Percentiles rank a stretch among this genome's conserved stretches.
Conservation (phyloP, 2,797 vertebrate genomes). For the Hirundo rustica region DNA sequence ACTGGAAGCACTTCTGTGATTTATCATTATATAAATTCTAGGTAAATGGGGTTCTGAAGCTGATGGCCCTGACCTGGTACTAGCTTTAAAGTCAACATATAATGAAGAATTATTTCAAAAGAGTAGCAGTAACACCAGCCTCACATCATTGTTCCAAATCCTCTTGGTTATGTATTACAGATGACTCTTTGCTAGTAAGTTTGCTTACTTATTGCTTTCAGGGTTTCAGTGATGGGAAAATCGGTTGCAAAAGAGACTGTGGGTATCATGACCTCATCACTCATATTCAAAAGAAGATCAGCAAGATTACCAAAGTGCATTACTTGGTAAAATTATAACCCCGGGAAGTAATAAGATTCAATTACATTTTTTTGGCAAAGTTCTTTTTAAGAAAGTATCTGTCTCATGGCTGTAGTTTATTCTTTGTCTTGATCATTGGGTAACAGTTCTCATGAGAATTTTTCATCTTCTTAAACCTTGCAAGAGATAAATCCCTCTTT, state of each 20-base stretch:
- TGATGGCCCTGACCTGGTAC: neutral
- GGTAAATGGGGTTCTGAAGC: neutral
- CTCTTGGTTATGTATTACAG: slow-evolving; percentile 12
- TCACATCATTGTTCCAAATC: slow-evolving; percentile 24
- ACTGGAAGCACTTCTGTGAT: neutral
- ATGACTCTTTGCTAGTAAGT: neutral
- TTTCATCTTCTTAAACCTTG: slow-evolving; percentile 23
- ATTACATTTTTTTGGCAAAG: slow-evolving; percentile 43
- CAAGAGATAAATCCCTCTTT: slow-evolving; percentile 46
- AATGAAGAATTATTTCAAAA: neutral
- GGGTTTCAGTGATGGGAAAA: slow-evolving; percentile 55
- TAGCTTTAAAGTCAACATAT: neutral
- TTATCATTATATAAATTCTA: neutral
- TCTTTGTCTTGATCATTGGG: slow-evolving; percentile 34
- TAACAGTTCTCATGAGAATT: slow-evolving; percentile 31
- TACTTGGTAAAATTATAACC: slow-evolving; percentile 58
- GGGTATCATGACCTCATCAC: slow-evolving; percentile 61
- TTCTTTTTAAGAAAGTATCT: slow-evolving; percentile 21
- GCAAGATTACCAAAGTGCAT: slow-evolving; percentile 56
- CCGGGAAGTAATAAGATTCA: slow-evolving; percentile 46
- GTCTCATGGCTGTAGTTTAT: slow-evolving; percentile 4
- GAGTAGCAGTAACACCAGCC: neutral
- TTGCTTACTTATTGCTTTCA: slow-evolving; percentile 51
- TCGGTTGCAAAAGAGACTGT: slow-evolving; percentile 48
- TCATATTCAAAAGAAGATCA: slow-evolving; percentile 50